Base-by-base conservation (phyloP, 2,113 vertebrate genomes). In the Hemibagrus wyckioides region DNA sequence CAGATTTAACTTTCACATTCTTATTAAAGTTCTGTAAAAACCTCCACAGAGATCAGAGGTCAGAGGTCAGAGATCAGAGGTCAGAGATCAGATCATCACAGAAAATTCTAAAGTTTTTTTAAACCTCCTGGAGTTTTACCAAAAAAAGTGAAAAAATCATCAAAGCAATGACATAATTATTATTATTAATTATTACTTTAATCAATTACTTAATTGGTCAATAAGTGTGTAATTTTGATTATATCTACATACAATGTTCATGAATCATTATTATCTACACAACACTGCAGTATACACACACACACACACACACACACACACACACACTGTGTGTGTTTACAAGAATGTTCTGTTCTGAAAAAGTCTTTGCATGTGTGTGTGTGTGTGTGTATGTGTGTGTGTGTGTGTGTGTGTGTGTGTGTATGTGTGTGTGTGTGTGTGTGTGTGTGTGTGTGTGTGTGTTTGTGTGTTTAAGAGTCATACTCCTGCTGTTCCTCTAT, bases 401-500 rank as follows among this genome's bases (percentile, higher is more conserved):
- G 57, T 59, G 19, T 28, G 59, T 63, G 59, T 63, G 59, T 63
- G 59, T 63, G 59, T n/a, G 59, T 63, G 59, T 14, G 19, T 41
- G 65, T 36, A 30, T 69, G 65, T 69, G 65, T 69, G 65, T 69
- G 65, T 91, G 57, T 28, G 23, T 10, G 30, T 39, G n/a, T 39
- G 69, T 25, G 71, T 23, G 39, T 75, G 71, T 41, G 69, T 73
- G 69, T 73, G 36, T 25, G 71, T 75, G 71, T 75, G 69, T 23
- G 69, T 73, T 41, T 48, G 41, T 48, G 13, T 54, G n/a, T 92
- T 89, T 94, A 95, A 85, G 93, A 92, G 89, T 93, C 89, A 77
- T 86, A 94, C 89, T 94, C 48, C 89, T 77, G 91, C 88, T 91
- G 87, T 85, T 96, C 96, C 91, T 97, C 96, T 15, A 93, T 92